Evolutionary conservation across 1,140 invertebrate genomes (phyloP).

Genomic region (Drosophila sturtevanti): DNA sequence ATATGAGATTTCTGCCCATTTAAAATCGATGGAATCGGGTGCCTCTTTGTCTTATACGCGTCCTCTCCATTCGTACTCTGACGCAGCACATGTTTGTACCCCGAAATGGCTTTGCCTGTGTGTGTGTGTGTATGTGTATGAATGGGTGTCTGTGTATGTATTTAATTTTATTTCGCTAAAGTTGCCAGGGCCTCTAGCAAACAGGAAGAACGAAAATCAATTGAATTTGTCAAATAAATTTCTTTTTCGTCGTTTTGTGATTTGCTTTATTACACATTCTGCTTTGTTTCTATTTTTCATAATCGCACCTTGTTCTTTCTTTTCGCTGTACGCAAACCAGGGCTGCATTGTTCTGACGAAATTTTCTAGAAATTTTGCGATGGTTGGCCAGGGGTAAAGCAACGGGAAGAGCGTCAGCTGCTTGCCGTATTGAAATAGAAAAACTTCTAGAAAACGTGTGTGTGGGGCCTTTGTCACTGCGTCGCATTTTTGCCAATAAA

Average conservation of each 20-base stretch:
- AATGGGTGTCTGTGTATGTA: constrained; percentile 14
- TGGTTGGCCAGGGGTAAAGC: neutral
- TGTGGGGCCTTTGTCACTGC: constrained; percentile 10
- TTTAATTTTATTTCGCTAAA: constrained; percentile 19
- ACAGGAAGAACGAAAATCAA: constrained; percentile 25
- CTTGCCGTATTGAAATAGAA: constrained; percentile 62
- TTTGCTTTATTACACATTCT: constrained; percentile 36
- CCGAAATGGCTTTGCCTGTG: neutral
- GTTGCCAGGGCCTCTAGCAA: constrained; percentile 24
- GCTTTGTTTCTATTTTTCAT: constrained; percentile 42
- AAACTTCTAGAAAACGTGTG: constrained; percentile 68
- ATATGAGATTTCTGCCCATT: neutral
- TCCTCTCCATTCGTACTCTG: constrained; percentile 25
- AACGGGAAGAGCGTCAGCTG: constrained; percentile 51
- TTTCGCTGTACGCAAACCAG: constrained; percentile 61
- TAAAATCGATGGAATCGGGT: constrained; percentile 60
- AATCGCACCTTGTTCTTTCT: constrained; percentile 55
- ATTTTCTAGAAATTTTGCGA: constrained; percentile 66
- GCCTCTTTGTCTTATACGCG: neutral
- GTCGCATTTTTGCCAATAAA: constrained; percentile 40
- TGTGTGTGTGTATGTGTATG: constrained; percentile 13
- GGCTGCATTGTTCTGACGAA: constrained; percentile 65
- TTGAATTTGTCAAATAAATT: constrained; percentile 26
- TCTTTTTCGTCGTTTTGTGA: constrained; percentile 25
- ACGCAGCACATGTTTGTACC: constrained; percentile 55